phyloP scores from a whole-genome alignment of 2,113 vertebrate species.

The Tonatia bakeri region DNA sequence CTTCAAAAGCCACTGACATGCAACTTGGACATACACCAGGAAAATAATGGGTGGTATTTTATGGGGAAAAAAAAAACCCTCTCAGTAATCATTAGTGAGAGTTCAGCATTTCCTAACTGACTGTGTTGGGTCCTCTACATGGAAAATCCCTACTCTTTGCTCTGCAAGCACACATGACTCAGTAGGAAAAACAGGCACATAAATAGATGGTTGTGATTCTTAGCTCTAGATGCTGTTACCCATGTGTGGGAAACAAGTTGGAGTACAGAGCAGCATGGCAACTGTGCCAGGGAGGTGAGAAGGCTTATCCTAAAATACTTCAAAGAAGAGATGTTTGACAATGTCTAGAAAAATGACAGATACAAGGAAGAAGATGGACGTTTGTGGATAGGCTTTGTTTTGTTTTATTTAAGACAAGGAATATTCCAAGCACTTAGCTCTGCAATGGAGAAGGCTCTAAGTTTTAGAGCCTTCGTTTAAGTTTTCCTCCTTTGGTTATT shows the following conservation, averaged over 20 bases:
- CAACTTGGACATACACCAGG: background rate
- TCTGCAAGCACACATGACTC: background rate
- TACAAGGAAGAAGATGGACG: background rate
- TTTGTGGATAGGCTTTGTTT: background rate
- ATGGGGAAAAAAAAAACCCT: background rate
- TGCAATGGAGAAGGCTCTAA: background rate
- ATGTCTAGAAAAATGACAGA: background rate
- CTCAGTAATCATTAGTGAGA: background rate
- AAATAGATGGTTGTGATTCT: background rate
- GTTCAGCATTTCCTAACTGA: background rate
- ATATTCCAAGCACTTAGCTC: background rate
- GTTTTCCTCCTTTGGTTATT: background rate
- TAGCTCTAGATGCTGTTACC: background rate
- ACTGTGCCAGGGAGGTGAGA: no score
- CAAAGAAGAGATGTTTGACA: background rate
- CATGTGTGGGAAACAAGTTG: background rate
- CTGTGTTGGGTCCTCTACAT: background rate
- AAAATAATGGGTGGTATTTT: background rate
- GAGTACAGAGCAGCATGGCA: background rate
- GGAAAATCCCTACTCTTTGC: background rate
- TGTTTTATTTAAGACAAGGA: background rate
- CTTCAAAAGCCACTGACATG: background rate
- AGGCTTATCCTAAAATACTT: background rate
- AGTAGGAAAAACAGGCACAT: background rate
- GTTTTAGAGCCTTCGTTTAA: background rate